A percentile compares a stretch with the other conserved stretches of the same genome.
phyloP scores from a whole-genome alignment of 2,888 invertebrate genomes.

The Mechanitis messenoides region DNA sequence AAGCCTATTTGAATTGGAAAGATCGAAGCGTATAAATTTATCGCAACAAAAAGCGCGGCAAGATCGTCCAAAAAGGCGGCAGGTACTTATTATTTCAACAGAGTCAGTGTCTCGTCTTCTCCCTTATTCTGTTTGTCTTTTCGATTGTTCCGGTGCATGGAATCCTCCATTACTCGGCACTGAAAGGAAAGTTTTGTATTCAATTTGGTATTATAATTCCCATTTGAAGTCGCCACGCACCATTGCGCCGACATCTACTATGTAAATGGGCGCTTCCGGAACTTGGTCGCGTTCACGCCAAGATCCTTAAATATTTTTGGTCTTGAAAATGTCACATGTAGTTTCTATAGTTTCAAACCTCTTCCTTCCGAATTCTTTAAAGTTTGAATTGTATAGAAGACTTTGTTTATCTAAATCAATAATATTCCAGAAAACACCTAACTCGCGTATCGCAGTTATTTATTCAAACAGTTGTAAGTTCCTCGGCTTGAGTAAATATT shows the following conservation, averaged over 20 bases:
- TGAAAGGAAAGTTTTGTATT: constrained; percentile 79
- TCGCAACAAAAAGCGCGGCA: constrained; percentile 64
- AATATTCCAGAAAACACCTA: constrained; percentile 11
- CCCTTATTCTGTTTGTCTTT: constrained; percentile 74
- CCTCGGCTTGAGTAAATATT: constrained; percentile 65
- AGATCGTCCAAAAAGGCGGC: constrained; percentile 70
- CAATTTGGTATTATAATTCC: constrained; percentile 79
- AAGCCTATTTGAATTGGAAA: constrained; percentile 76
- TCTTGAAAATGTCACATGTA: constrained; percentile 38
- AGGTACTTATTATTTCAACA: constrained; percentile 74
- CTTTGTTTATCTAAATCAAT: constrained; percentile 3
- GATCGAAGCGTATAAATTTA: constrained; percentile 75
- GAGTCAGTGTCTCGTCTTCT: constrained; percentile 67
- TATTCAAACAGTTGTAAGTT: constrained; percentile 33
- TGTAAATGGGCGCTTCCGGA: constrained; percentile 74
- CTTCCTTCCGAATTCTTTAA: background rate
- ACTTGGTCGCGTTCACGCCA: constrained; percentile 66
- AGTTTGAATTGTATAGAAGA: background rate
- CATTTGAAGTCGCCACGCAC: constrained; percentile 77
- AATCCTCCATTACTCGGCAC: constrained; percentile 76
- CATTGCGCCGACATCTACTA: constrained; percentile 75
- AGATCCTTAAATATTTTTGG: constrained; percentile 57
- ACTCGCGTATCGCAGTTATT: constrained; percentile 30
- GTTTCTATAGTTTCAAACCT: constrained; percentile 20
- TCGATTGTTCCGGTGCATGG: constrained; percentile 76